A percentile compares a stretch with the other conserved stretches of the same genome.
These are phyloP conservation scores for Bursaphelenchus mucronatus DNA, from an alignment of 1,140 invertebrate genomes.

Conservation along the genomic window DNA sequence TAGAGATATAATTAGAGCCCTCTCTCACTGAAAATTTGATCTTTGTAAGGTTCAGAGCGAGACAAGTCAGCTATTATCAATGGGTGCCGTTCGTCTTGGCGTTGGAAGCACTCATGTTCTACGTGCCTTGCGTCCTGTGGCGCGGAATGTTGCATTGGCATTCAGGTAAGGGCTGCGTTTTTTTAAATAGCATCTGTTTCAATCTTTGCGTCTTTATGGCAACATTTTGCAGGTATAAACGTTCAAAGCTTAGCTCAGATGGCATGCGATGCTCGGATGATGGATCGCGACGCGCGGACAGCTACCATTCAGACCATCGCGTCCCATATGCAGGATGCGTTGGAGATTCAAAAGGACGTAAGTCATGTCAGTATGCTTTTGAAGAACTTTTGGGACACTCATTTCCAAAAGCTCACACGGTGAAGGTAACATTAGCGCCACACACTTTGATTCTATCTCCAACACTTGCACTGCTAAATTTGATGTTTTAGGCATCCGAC, in stretches of 20 bases:
- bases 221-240: slow-evolving; percentile 52
- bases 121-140: slow-evolving; percentile 65
- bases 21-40: background rate
- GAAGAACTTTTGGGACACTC: slow-evolving; percentile 1
- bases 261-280: slow-evolving; percentile 60
- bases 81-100: slow-evolving; percentile 64
- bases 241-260: slow-evolving; percentile 60
- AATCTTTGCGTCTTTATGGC: background rate
- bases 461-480: background rate
- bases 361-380: too few species aligned
- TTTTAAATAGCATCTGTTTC: background rate
- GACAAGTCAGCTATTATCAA: slow-evolving; percentile 63
- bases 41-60: slow-evolving; percentile 48
- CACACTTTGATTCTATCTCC: too few species aligned
- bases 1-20: background rate
- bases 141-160: slow-evolving; percentile 61
- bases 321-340: slow-evolving; percentile 60
- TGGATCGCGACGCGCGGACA: slow-evolving; percentile 58
- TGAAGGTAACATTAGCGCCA: background rate
- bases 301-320: slow-evolving; percentile 60
- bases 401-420: background rate
- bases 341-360: slow-evolving; percentile 60
- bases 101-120: slow-evolving; percentile 66
- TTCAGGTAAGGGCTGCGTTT: slow-evolving; percentile 44
- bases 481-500: slow-evolving; percentile 53